phyloP scores from a whole-genome alignment of 2,113 vertebrate genomes.

The Apistogramma diplotaenia region DNA sequence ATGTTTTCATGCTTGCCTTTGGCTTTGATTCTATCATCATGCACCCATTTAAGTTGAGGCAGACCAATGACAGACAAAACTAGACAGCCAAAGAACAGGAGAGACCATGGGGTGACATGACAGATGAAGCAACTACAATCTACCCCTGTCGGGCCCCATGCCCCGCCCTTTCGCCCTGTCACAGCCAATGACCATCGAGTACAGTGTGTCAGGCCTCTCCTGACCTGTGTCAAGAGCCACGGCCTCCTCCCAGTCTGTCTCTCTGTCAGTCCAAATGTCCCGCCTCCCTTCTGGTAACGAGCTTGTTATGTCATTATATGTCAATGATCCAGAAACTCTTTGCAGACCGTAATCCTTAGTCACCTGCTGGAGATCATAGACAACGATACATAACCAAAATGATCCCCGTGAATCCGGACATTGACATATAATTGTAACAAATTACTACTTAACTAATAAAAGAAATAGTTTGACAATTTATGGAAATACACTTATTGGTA shows the following conservation, averaged over 20 bases:
- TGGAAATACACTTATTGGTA: background rate
- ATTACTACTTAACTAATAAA: background rate
- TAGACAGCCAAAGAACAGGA: slow-evolving; percentile 10
- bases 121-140: slow-evolving; percentile 46
- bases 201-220: slow-evolving; percentile 56
- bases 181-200: slow-evolving; percentile 52
- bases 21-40: slow-evolving; percentile 17
- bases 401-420: slow-evolving; percentile 53
- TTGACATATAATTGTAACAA: slow-evolving; percentile 72
- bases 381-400: slow-evolving; percentile 52
- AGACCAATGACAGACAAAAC: slow-evolving; percentile 31
- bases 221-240: slow-evolving; percentile 73
- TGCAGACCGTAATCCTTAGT: slow-evolving; percentile 76
- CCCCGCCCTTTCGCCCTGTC: slow-evolving; percentile 47
- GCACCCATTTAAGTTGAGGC: slow-evolving; percentile 38
- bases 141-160: slow-evolving; percentile 42
- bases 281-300: slow-evolving; percentile 73
- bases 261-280: slow-evolving; percentile 75
- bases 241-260: slow-evolving; percentile 68
- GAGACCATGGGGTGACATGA: slow-evolving; percentile 64
- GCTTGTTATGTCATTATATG: slow-evolving; percentile 76
- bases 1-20: slow-evolving; percentile 8
- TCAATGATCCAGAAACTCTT: slow-evolving; percentile 77
- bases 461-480: slow-evolving; percentile 10
- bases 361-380: slow-evolving; percentile 76